A percentile compares a stretch with the other conserved stretches of the same genome.
These are phyloP conservation scores for Ganaspis brasiliensis DNA, from an alignment of 2,888 invertebrate species.

Conservation along the genomic window DNA sequence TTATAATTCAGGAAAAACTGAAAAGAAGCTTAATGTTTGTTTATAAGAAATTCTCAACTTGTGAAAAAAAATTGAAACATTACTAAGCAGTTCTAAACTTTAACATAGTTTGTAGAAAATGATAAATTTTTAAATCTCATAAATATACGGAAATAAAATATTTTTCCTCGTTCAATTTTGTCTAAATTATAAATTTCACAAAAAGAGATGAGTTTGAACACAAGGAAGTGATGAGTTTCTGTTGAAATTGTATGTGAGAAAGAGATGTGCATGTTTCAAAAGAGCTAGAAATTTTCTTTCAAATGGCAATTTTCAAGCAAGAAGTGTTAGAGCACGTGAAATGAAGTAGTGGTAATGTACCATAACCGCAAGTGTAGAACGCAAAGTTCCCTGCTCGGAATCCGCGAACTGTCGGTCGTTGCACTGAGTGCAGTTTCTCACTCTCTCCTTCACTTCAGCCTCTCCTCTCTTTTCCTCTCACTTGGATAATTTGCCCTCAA, in stretches of 20 bases:
- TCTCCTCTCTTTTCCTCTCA: conserved; percentile 38
- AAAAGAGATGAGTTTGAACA: not conserved
- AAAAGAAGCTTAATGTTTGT: too few relatives aligned
- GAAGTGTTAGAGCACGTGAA: conserved; percentile 12
- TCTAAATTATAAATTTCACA: too few relatives aligned
- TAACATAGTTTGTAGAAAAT: too few relatives aligned
- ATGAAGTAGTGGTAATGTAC: conserved; percentile 37
- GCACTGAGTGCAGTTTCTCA: conserved; percentile 56
- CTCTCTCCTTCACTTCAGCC: conserved; percentile 57
- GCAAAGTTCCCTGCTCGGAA: conserved; percentile 55
- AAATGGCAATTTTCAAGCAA: not conserved
- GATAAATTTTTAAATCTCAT: too few relatives aligned
- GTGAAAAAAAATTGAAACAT: too few relatives aligned
- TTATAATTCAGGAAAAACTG: too few relatives aligned
- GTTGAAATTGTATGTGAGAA: not conserved
- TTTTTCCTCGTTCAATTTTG: too few relatives aligned
- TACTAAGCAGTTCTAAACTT: too few relatives aligned
- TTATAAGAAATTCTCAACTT: too few relatives aligned
- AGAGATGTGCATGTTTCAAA: not conserved
- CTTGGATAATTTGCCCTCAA: not conserved
- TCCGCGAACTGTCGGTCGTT: conserved; percentile 57
- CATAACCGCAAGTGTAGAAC: conserved; percentile 47
- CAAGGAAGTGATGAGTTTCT: not conserved
- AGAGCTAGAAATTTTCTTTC: not conserved
- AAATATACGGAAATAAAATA: too few relatives aligned